phyloP scores from a whole-genome alignment of 2,888 invertebrate species.

The Tetranychus truncatus region DNA sequence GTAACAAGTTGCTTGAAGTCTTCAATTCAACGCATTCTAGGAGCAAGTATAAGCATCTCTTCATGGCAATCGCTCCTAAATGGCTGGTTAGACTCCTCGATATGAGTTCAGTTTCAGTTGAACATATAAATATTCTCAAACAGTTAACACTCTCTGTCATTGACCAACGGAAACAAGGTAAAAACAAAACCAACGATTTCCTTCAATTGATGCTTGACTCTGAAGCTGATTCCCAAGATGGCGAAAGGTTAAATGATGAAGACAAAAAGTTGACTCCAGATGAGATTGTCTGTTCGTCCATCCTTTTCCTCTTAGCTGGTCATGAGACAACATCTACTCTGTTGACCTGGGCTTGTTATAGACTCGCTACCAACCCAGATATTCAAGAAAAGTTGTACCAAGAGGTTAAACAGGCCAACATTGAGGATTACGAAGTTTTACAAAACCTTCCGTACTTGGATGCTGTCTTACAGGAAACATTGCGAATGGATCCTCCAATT shows the following conservation, averaged over 20 bases:
- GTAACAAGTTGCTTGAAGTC: not conserved
- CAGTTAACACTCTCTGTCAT: not conserved
- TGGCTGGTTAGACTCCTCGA: not conserved
- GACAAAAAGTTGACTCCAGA: not conserved
- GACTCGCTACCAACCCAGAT: not conserved
- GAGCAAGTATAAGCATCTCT: not conserved
- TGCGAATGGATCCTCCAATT: not conserved
- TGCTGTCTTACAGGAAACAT: not conserved
- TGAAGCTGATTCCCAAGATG: not conserved
- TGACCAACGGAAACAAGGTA: not conserved
- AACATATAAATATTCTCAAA: not conserved
- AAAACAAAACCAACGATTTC: not conserved
- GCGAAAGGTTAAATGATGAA: not conserved
- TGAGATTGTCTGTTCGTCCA: not conserved
- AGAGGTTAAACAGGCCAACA: not conserved
- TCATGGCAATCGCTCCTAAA: constrained; percentile 28
- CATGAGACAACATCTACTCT: not conserved
- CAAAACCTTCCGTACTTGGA: not conserved
- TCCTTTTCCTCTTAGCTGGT: not conserved
- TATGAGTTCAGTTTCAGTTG: not conserved
- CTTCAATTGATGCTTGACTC: not conserved
- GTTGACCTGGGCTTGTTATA: not conserved
- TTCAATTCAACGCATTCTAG: not conserved
- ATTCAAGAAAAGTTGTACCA: not conserved
- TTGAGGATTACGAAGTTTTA: not conserved